These are phyloP conservation scores for Melanocharis versteri DNA, from an alignment of 2,113 vertebrate genomes.

Conservation along the genomic window DNA sequence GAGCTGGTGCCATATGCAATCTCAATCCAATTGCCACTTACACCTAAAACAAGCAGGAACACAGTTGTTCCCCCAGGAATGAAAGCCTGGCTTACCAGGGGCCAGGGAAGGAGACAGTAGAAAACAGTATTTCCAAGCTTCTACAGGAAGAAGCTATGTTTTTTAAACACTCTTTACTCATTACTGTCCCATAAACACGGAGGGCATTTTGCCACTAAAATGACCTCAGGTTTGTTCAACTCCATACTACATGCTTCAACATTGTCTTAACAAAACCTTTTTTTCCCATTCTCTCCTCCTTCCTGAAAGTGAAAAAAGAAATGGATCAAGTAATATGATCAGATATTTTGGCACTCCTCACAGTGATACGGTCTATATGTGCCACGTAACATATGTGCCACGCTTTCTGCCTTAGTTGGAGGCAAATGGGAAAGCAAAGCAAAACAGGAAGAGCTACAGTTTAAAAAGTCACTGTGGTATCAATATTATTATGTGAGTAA, in stretches of 20 bases:
- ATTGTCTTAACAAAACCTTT: neutral
- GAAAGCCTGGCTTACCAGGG: neutral
- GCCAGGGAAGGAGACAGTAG: neutral
- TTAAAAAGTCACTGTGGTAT: neutral
- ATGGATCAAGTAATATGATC: neutral
- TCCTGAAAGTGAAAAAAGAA: neutral
- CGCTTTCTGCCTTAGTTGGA: neutral
- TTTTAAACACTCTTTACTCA: neutral
- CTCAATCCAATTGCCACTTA: slow-evolving; percentile 98
- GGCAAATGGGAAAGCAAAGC: neutral
- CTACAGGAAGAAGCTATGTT: neutral
- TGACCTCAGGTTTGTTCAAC: neutral
- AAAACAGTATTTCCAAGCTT: neutral
- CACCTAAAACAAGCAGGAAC: slow-evolving; percentile 71
- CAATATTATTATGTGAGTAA: neutral
- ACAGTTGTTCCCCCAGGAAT: neutral
- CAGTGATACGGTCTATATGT: neutral
- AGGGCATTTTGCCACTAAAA: neutral
- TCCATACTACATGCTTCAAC: neutral
- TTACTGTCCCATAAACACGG: neutral
- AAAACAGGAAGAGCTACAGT: neutral
- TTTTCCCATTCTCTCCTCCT: neutral
- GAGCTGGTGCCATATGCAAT: slow-evolving; percentile 96
- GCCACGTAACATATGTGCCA: neutral
- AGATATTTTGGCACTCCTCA: neutral